Conservation (phyloP, 2,113 vertebrate species). For the Hiodon alosoides region DNA sequence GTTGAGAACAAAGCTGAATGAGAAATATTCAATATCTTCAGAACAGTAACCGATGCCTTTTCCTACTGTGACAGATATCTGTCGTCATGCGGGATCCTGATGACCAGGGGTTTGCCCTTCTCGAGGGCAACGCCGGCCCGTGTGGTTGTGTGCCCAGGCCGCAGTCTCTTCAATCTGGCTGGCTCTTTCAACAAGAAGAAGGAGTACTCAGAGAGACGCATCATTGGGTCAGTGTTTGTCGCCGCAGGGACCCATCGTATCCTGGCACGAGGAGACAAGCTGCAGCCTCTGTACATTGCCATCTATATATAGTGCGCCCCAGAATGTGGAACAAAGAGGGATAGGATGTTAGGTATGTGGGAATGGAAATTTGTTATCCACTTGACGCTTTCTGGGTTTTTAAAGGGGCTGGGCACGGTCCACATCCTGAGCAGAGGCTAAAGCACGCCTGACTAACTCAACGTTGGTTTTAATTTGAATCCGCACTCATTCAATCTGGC, state of each 20-base stretch:
- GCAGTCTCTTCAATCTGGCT: conserved; percentile 80
- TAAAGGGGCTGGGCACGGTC: background rate
- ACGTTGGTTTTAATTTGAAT: too few species aligned
- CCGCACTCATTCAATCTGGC: too few species aligned
- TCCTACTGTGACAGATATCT: conserved; percentile 66
- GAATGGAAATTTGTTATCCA: background rate
- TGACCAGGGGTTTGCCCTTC: conserved; percentile 64
- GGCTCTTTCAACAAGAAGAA: conserved; percentile 86
- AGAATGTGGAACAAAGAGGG: conserved; percentile 16
- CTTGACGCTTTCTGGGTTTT: conserved; percentile 14
- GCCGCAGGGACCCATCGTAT: conserved; percentile 24
- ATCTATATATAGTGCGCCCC: conserved; percentile 8
- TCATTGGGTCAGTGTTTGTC: conserved; percentile 77
- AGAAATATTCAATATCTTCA: too few species aligned
- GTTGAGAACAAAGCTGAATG: too few species aligned
- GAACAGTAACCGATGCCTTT: background rate
- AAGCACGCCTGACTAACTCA: too few species aligned
- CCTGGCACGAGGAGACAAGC: background rate
- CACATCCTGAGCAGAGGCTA: too few species aligned
- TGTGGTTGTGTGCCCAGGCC: conserved; percentile 29
- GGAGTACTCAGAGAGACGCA: conserved; percentile 92
- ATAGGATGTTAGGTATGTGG: background rate
- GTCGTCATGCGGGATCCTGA: conserved; percentile 83
- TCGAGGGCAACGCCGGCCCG: conserved; percentile 33
- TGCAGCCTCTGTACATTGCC: background rate